Percentiles rank a stretch among this genome's conserved stretches.
phyloP scores from a whole-genome alignment of 2,797 vertebrate genomes.

The Lates japonicus region DNA sequence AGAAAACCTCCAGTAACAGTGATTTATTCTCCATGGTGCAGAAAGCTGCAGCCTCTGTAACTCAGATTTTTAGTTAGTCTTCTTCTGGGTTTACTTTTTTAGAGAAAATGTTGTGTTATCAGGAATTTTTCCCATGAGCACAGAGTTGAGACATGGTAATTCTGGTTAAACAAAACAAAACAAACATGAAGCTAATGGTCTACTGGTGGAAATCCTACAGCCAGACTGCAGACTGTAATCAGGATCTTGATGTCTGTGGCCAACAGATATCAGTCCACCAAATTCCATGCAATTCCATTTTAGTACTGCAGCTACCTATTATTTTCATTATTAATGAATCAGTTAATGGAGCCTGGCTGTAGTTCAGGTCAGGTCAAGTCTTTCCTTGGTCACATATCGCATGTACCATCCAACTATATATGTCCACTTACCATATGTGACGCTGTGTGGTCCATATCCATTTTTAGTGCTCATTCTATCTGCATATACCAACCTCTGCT shows the following conservation, averaged over 20 bases:
- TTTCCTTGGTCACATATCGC: background rate
- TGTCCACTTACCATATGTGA: background rate
- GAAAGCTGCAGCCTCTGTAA: constrained; percentile 1
- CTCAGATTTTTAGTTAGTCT: background rate
- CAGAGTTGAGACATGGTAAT: background rate
- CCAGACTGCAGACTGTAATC: constrained; percentile 16
- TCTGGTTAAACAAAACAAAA: background rate
- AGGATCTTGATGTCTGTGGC: background rate
- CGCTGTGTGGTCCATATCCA: background rate
- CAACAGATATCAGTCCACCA: background rate
- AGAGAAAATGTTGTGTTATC: background rate
- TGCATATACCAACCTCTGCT: too few relatives aligned
- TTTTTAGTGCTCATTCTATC: background rate
- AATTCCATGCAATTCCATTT: constrained; percentile 8
- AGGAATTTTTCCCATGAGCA: background rate
- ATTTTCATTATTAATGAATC: constrained; percentile 1
- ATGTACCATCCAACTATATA: background rate
- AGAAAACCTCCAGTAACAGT: background rate
- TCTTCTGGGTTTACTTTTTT: background rate
- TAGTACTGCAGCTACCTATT: background rate
- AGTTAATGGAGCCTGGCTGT: background rate
- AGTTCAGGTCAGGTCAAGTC: background rate
- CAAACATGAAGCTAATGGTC: background rate
- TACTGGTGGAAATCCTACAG: constrained; percentile 22
- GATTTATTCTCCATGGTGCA: background rate